These are phyloP conservation scores for Burhinus oedicnemus DNA, from an alignment of 2,113 vertebrate genomes.

Conservation along the genomic window DNA sequence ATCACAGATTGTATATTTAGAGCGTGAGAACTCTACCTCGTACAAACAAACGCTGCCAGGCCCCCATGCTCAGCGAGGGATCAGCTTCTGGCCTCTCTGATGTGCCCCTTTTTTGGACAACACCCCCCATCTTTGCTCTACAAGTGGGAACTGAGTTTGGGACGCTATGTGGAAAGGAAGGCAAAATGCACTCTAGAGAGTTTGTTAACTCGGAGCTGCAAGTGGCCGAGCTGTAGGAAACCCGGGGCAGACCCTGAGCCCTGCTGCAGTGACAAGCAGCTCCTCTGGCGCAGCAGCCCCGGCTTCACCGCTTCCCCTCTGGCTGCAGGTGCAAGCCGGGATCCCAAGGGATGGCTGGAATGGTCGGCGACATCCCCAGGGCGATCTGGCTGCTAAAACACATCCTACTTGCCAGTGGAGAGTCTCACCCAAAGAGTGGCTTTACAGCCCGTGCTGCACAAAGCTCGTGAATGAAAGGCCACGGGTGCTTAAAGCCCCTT, in stretches of 20 bases:
- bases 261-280: not conserved
- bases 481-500: not conserved
- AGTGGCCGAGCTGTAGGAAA: not conserved
- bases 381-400: slow-evolving; percentile 30
- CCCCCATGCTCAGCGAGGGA: not conserved
- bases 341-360: not conserved
- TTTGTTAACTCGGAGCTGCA: not conserved
- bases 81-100: not conserved
- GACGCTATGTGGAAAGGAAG: not conserved
- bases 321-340: slow-evolving; percentile 11
- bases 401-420: not conserved
- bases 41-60: slow-evolving; percentile 42
- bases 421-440: not conserved
- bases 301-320: not conserved
- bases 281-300: not conserved
- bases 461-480: not conserved
- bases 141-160: not conserved
- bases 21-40: slow-evolving; percentile 73
- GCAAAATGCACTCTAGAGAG: not conserved
- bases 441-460: not conserved
- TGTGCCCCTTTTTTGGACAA: not conserved
- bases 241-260: not conserved
- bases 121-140: not conserved
- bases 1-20: slow-evolving; percentile 71
- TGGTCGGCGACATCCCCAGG: not conserved